phyloP scores from a whole-genome alignment of 2,113 vertebrate genomes.

The Neodon shergylaensis region DNA sequence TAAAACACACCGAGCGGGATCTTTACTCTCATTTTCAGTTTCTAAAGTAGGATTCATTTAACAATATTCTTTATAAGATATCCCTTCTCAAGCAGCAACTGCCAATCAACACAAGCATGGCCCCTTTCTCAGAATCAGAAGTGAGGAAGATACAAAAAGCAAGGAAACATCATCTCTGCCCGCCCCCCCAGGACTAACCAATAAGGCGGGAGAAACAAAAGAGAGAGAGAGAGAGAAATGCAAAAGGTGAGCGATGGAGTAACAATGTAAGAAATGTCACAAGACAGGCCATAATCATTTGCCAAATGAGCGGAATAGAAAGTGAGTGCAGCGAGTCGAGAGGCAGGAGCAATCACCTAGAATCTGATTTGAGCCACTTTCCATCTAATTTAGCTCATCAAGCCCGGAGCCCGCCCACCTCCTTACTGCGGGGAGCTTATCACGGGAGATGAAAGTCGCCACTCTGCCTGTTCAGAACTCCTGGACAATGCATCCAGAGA shows the following conservation, averaged over 20 bases:
- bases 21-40: background rate
- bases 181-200: background rate
- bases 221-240: background rate
- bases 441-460: conserved; percentile 67
- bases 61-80: conserved; percentile 42
- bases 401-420: conserved; percentile 69
- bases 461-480: conserved; percentile 37
- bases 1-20: background rate
- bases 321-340: conserved; percentile 55
- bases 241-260: conserved; percentile 44
- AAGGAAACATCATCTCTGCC: conserved; percentile 3
- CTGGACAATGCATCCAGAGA: background rate
- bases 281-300: conserved; percentile 67
- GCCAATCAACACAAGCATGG: conserved; percentile 18
- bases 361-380: conserved; percentile 75
- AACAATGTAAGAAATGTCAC: conserved; percentile 61
- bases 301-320: conserved; percentile 66
- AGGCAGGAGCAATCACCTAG: conserved; percentile 72
- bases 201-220: background rate
- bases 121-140: background rate
- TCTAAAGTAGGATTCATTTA: conserved; percentile 29
- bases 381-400: conserved; percentile 77
- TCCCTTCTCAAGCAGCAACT: background rate
- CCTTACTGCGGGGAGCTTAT: conserved; percentile 65
- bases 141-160: background rate